Conservation (phyloP, 2,888 invertebrate genomes). For the Hypena proboscidalis region DNA sequence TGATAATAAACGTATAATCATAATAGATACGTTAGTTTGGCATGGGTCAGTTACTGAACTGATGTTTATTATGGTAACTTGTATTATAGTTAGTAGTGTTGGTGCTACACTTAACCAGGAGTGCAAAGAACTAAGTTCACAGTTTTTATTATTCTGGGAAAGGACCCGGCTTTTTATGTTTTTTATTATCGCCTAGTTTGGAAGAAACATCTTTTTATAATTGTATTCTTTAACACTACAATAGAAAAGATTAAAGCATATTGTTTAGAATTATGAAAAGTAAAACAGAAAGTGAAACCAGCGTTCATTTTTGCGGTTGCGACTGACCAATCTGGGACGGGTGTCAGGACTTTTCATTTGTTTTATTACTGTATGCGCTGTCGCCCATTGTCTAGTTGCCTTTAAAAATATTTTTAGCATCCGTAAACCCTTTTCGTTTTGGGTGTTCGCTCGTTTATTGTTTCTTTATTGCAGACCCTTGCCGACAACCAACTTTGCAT, state of each 20-base stretch:
- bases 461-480: slow-evolving; percentile 68
- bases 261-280: slow-evolving; percentile 50
- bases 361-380: slow-evolving; percentile 61
- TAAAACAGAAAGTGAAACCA: slow-evolving; percentile 62
- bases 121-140: too few species aligned
- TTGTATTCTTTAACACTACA: slow-evolving; percentile 20
- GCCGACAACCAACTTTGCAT: slow-evolving; percentile 69
- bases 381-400: slow-evolving; percentile 66
- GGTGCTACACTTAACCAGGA: too few species aligned
- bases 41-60: too few species aligned
- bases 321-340: slow-evolving; percentile 54
- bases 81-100: too few species aligned
- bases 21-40: too few species aligned
- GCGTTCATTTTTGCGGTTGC: slow-evolving; percentile 57
- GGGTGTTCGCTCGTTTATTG: slow-evolving; percentile 70
- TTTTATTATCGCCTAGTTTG: not conserved
- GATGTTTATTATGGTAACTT: too few species aligned
- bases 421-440: slow-evolving; percentile 67
- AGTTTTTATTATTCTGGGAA: not conserved
- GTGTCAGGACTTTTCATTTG: slow-evolving; percentile 61
- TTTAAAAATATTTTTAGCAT: slow-evolving; percentile 62
- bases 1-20: too few species aligned
- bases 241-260: slow-evolving; percentile 29
- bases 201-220: slow-evolving; percentile 5
- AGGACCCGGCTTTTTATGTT: not conserved